Percentiles rank a stretch among this genome's conserved stretches.
Conservation (phyloP, 2,888 invertebrate genomes). For the Cremastobaeus sp. region DNA sequence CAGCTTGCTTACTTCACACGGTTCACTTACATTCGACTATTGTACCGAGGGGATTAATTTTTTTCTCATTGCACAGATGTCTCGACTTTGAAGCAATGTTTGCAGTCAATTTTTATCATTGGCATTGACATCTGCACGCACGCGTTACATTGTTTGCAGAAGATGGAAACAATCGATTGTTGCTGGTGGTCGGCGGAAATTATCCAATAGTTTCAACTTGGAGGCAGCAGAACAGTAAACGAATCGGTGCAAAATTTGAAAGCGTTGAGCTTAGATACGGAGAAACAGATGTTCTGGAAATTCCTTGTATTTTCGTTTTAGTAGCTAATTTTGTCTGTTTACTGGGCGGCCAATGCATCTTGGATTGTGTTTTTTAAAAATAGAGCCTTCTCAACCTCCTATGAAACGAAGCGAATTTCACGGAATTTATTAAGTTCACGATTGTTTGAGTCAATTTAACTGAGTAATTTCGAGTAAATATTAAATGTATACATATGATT, state of each 20-base stretch:
- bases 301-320: conserved; percentile 3
- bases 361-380: neutral
- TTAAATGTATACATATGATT: too few relatives aligned
- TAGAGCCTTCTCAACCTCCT: conserved; percentile 9
- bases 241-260: neutral
- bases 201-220: too few relatives aligned
- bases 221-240: too few relatives aligned
- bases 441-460: too few relatives aligned
- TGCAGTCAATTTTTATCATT: conserved; percentile 47
- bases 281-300: neutral
- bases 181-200: neutral
- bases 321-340: conserved; percentile 25
- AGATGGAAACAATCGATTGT: too few relatives aligned
- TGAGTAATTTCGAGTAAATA: too few relatives aligned
- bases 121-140: conserved; percentile 12
- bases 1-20: conserved; percentile 40
- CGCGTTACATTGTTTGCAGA: conserved; percentile 17
- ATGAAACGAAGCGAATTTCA: too few relatives aligned
- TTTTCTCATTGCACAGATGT: conserved; percentile 42
- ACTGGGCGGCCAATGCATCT: conserved; percentile 14
- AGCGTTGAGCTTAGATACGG: neutral
- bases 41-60: conserved; percentile 46
- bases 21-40: conserved; percentile 41
- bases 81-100: conserved; percentile 34
- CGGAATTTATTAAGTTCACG: too few relatives aligned